These are phyloP conservation scores for Drosophila tanythrix DNA, from an alignment of 2,888 invertebrate species.

Conservation along the genomic window DNA sequence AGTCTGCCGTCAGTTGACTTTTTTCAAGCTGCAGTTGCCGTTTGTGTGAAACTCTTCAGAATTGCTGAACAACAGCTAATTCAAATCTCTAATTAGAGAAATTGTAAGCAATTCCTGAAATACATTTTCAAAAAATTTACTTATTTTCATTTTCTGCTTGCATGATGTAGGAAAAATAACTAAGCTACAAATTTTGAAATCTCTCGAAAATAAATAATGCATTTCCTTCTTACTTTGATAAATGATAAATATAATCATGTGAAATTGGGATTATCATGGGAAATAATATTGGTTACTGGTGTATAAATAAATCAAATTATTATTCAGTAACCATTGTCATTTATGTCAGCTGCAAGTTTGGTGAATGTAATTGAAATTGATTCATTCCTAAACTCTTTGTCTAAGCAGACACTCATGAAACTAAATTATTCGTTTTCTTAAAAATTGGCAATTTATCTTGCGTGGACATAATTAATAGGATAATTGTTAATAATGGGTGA, in stretches of 20 bases:
- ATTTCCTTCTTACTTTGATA: no score
- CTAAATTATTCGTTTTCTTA: conserved; percentile 17
- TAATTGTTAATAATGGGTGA: conserved; percentile 27
- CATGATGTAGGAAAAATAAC: no score
- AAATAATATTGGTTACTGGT: background rate
- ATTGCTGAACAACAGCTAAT: conserved; percentile 62
- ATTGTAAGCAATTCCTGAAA: background rate
- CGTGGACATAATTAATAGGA: background rate
- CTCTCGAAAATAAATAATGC: no score
- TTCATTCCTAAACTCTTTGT: background rate
- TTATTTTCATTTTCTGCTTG: background rate
- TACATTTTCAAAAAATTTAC: background rate
- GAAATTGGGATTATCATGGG: background rate
- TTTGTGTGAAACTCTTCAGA: conserved; percentile 39
- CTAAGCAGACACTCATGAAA: background rate
- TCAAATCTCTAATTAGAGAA: conserved; percentile 35
- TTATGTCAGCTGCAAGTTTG: background rate
- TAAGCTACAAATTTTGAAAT: background rate
- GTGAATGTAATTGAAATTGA: background rate
- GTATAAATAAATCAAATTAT: background rate
- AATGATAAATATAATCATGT: background rate
- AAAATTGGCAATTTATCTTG: background rate
- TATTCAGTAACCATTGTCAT: background rate
- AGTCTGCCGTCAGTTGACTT: conserved; percentile 29
- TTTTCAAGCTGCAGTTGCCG: conserved; percentile 28